These are phyloP conservation scores for Epirrhoe alternata DNA, from an alignment of 2,888 invertebrate genomes.

Conservation along the genomic window DNA sequence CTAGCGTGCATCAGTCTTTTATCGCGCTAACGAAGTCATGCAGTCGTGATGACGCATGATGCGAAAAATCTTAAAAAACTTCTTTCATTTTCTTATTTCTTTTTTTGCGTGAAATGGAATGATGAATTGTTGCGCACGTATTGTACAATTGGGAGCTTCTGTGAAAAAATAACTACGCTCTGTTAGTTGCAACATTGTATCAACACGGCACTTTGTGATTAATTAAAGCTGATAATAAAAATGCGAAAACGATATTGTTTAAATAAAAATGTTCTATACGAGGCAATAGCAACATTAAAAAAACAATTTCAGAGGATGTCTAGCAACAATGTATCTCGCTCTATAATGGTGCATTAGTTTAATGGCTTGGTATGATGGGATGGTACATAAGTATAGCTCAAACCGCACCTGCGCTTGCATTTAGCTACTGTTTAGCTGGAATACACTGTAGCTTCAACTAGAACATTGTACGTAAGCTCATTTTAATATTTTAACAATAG, in stretches of 20 bases:
- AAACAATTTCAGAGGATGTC: slow-evolving; percentile 10
- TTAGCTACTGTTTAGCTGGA: slow-evolving; percentile 19
- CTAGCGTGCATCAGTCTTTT: slow-evolving; percentile 64
- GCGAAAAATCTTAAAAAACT: slow-evolving; percentile 19
- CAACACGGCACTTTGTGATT: slow-evolving; percentile 3
- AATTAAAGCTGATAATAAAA: slow-evolving; percentile 6
- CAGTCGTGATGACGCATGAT: slow-evolving; percentile 34
- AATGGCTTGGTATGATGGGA: slow-evolving; percentile 61
- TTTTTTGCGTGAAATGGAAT: slow-evolving; percentile 32
- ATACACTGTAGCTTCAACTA: not conserved
- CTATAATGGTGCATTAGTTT: slow-evolving; percentile 70
- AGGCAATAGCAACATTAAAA: slow-evolving; percentile 11
- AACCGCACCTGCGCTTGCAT: slow-evolving; percentile 58
- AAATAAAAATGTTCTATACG: not conserved
- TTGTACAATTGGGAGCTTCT: slow-evolving; percentile 30
- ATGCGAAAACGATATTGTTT: slow-evolving; percentile 5
- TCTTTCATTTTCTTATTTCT: not conserved
- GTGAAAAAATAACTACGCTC: slow-evolving; percentile 13
- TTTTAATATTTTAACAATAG: too few relatives aligned
- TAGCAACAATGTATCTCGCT: slow-evolving; percentile 61
- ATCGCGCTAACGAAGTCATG: slow-evolving; percentile 50
- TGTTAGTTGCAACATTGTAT: slow-evolving; percentile 14
- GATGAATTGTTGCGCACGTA: slow-evolving; percentile 36
- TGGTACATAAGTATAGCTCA: slow-evolving; percentile 28
- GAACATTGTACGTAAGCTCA: not conserved